A percentile compares a stretch with the other conserved stretches of the same genome.
Conservation (phyloP, 2,113 vertebrate species). For the Candoia aspera region DNA sequence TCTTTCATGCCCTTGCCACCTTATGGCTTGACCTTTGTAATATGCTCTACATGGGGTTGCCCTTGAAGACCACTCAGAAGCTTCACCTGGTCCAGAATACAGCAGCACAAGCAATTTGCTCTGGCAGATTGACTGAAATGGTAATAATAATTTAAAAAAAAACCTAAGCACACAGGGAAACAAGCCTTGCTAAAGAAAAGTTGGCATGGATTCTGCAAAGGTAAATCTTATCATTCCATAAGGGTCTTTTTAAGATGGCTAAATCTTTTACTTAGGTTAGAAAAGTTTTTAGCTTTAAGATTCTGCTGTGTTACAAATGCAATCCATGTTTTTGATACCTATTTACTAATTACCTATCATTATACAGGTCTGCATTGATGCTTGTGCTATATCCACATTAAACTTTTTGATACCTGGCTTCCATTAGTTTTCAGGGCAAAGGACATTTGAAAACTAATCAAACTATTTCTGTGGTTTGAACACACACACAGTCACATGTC, state of each 20-base stretch:
- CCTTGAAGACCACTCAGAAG: background rate
- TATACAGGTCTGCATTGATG: background rate
- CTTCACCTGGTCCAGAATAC: background rate
- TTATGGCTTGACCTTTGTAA: no score
- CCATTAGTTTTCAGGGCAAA: slow-evolving; percentile 12
- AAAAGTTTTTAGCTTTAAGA: background rate
- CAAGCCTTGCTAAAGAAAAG: background rate
- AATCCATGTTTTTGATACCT: background rate
- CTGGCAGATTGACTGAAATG: background rate
- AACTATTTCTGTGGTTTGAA: background rate
- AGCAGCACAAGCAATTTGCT: background rate
- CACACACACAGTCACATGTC: background rate
- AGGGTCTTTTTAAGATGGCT: background rate
- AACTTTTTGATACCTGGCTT: background rate
- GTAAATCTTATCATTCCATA: background rate
- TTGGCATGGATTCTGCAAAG: background rate
- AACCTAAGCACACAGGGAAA: background rate
- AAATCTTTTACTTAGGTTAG: background rate
- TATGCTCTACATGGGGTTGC: no score
- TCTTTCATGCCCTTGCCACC: no score
- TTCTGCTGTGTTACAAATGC: background rate
- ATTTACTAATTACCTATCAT: background rate
- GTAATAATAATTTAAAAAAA: background rate
- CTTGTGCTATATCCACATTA: background rate
- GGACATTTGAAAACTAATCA: slow-evolving; percentile 18